Conservation (phyloP, 2,888 invertebrate genomes). For the Stenchaetothrips biformis region DNA sequence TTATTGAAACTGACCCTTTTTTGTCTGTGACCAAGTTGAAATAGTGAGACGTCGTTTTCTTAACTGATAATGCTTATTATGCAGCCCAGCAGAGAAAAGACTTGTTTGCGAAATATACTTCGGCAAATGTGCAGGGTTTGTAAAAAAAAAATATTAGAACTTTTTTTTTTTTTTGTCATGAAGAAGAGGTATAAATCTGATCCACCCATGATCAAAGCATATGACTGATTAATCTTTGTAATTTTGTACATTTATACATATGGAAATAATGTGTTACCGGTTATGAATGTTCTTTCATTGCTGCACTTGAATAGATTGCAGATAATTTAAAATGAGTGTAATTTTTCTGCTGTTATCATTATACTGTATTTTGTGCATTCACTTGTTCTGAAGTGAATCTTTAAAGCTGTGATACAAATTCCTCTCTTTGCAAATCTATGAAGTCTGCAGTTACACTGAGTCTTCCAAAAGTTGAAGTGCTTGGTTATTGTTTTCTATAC, state of each 20-base stretch:
- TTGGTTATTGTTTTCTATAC: not conserved
- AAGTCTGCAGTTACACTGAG: not conserved
- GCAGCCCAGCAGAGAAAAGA: no score
- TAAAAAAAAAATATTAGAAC: not conserved
- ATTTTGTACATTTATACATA: constrained; percentile 15
- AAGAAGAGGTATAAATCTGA: not conserved
- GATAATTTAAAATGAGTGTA: not conserved
- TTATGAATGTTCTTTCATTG: not conserved
- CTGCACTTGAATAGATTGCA: not conserved
- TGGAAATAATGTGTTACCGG: constrained; percentile 4
- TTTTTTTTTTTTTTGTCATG: not conserved
- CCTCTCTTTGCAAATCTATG: not conserved
- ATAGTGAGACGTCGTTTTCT: no score
- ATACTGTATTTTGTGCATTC: not conserved
- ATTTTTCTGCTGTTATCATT: not conserved
- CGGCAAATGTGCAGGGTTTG: no score
- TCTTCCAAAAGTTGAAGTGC: not conserved
- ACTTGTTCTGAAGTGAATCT: not conserved
- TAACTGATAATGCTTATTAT: no score
- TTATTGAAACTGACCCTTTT: no score
- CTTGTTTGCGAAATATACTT: no score
- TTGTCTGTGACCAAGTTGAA: no score
- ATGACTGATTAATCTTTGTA: constrained; percentile 15
- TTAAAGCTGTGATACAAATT: constrained; percentile 13
- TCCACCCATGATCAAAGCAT: constrained; percentile 1